Base-by-base conservation (phyloP, 2,113 vertebrate genomes). In the Apteryx mantelli region DNA sequence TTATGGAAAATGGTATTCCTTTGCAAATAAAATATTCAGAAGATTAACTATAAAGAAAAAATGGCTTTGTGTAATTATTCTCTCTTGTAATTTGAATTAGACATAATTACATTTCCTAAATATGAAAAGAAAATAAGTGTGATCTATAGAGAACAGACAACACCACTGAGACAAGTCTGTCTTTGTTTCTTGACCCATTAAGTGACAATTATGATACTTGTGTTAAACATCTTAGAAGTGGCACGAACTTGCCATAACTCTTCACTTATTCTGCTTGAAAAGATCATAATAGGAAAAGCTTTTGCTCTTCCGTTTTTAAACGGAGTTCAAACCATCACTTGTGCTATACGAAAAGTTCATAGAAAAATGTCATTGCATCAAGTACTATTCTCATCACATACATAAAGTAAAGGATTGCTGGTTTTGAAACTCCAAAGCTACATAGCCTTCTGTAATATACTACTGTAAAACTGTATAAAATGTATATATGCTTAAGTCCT, bases 181-280 rank as follows among this genome's bases (percentile, higher is more conserved):
- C 97, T 97, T 97, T 97, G 96, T 97, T 95, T 97, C 95, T 94
- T 98, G 97, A 96, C 97, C 97, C 96, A 96, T 97, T 98, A 98
- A 96, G 95, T 89, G 95, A 96, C 98, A 97, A 98, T 98, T 97
- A 97, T 10, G 71, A 96, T 91, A 95, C 97, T 98, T 86, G 81
- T 97, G 97, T 97, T 98, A 97, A 98, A 97, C 96, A 96, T 97
- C 95, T 95, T 73, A 93, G 95, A 97, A 97, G 96, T 96, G 96
- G 95, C 95, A 95, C 86, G 91, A 96, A 96, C 97, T 97, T 97
- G 93, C 95, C 94, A 76, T 90, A 91, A 96, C 84, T 95, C 94
- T 83, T 96, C 80, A 91, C 91, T 85, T 66, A 22, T 97, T 97
- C 97, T 96, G 97, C 97, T 94, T 96, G 94, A 96, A 94, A 96